These are phyloP conservation scores for Alouatta palliata DNA, from an alignment of 2,113 vertebrate genomes.

Conservation along the genomic window DNA sequence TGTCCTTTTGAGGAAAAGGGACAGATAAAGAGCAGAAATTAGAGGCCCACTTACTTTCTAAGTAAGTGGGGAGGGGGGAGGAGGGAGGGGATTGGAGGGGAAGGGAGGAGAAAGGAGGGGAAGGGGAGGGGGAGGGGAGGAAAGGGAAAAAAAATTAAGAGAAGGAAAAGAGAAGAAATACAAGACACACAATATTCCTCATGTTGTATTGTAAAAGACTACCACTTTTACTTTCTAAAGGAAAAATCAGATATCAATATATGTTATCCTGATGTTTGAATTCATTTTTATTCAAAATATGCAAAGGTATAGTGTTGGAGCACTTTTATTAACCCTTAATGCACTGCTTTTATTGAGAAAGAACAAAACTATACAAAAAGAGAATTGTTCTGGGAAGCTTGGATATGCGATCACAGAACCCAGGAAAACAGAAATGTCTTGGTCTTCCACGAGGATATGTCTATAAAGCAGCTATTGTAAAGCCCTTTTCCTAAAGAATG, in stretches of 20 bases:
- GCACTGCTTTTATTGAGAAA: not conserved
- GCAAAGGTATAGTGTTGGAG: not conserved
- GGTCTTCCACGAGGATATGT: not conserved
- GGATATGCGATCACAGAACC: not conserved
- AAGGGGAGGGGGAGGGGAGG: no score
- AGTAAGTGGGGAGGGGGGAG: no score
- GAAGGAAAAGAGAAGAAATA: not conserved
- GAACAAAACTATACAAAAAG: not conserved
- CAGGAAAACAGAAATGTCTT: not conserved
- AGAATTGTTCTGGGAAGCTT: not conserved
- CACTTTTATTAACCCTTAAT: not conserved
- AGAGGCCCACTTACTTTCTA: not conserved
- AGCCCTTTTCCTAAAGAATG: not conserved
- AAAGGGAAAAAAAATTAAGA: not conserved
- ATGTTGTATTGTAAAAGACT: not conserved
- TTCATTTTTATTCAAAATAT: not conserved
- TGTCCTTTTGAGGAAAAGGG: conserved; percentile 22
- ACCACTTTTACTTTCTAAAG: conserved; percentile 13
- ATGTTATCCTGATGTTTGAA: not conserved
- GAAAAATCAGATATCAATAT: not conserved
- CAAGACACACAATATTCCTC: not conserved
- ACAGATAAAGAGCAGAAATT: conserved; percentile 9
- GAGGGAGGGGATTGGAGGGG: no score
- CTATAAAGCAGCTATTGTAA: not conserved
- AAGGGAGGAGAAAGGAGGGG: fast-evolving